Base-by-base conservation (phyloP, 2,888 invertebrate genomes). In the Cantharis rustica region DNA sequence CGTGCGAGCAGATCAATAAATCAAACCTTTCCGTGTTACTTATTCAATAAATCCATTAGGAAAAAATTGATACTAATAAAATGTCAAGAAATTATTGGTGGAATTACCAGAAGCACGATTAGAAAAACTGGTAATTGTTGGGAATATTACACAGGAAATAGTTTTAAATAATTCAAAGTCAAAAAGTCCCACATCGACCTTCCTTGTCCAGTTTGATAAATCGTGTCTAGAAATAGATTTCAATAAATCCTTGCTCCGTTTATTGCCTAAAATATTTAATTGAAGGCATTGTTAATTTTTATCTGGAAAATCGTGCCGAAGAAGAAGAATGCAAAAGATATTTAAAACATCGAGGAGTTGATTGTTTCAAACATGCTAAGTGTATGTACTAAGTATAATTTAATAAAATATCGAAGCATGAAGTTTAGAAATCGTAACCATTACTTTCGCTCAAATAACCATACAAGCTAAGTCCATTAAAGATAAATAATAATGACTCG, bases 391-490 rank as follows among this genome's bases (percentile, higher is more conserved):
- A 20, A 66, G 17, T 23, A 23, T 20, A 66, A 66, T 66, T 66
- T 66, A 66, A 66, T 17, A n/a, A 66, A 66, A 66, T 20, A 66
- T 66, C 23, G n/a, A 66, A 66, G 64, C 64, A 20, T 66, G 64
- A 66, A 66, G 64, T 66, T 66, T 66, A 66, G 64, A 66, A 66
- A 66, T 66, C 64, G 64, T 66, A 66, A 66, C 64, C 17, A 66
- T 66, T 66, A 66, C 64, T 66, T 66, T 66, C 64, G 64, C 64
- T 66, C 64, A 17, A 47, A 66, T 66, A 66, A 66, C 20, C 64
- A 15, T 66, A 17, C 15, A 23, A 66, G 17, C 23, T 66, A 66
- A 13, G 47, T 47, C 47, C n/a, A 47, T 47, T 47, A 47, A 47
- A 47, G 47, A 47, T 47, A 47, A 47, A 47, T 47, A 47, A 47